Evolutionary conservation across 1,140 invertebrate genomes (phyloP), one percentile per base, ranked within the genome.

Genomic region (Luehdorfia chinensis): DNA sequence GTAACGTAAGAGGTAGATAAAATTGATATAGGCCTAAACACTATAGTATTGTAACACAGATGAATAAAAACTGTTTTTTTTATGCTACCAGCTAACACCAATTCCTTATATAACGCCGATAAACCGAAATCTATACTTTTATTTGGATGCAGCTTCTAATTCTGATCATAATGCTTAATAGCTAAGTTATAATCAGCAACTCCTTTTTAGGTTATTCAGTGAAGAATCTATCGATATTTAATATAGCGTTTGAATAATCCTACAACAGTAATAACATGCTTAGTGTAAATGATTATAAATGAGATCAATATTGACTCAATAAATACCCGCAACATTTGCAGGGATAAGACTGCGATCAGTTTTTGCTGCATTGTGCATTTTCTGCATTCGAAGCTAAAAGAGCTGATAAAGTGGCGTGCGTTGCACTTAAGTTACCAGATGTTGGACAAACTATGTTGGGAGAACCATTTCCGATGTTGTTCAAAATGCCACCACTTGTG

Each of bases 401-500:
- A 30, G 87, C 85, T 0, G 87, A 87, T 1, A 88, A 47, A 2
- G 87, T 88, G 5, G 85, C 87, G 31, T 88, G 84, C 2, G 87
- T 87, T 1, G 87, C 84, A 41, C 87, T 88, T 27, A 88, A 56
- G 43, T 77, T 87, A 1, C 84, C 83, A 6, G 83, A 77, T 11
- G 81, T 72, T 0, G 79, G 65, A 21, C 68, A 76, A 1, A 71
- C 58, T 0, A 79, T 66, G 37, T 64, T 81, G 0, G 70, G 63
- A 0, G 51, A 34, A 48, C 11, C 11, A 12, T 57, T 58, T 7
- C 57, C 64, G 18, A 71, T 39, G 36, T 59, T 73, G 32, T 60
- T 75, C 27, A 75, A 39, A 2, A 79, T 57, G 4, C 55, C 55
- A 5, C 69, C 73, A 50, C 66, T 68, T 1, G 65, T 64, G 0